Evolutionary conservation across 2,888 invertebrate species (phyloP), one percentile per base, ranked within the genome.

Genomic region (Rhagonycha lutea): DNA sequence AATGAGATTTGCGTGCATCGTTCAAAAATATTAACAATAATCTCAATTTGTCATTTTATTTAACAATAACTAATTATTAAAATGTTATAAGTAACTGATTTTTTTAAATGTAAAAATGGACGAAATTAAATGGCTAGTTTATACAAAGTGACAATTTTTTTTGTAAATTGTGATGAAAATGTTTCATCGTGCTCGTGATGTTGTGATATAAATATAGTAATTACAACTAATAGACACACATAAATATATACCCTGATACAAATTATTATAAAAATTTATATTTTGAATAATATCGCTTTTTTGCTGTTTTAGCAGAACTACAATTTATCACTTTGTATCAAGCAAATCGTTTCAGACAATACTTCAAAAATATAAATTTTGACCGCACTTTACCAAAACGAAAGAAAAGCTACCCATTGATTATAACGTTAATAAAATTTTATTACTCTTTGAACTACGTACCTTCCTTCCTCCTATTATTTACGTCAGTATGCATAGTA

Each of bases 201-300:
- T 60, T 73, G 68, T 60, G 61, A 73, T 70, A 70, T 72, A 70
- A 73, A 76, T 67, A 72, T 72, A 67, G 61, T 74, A 72, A 77
- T 29, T 69, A 74, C 69, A 77, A 83, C 80, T 83, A 83, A 83
- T 82, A 73, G 62, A 77, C 74, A 77, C 74, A 77, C 77, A 77
- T 77, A 78, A 78, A 70, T 83, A 47, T 47, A 85, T 86, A 86
- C 86, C 86, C 86, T 86, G 86, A 85, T 86, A 82, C 77, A 86
- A 86, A 86, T 86, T 86, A 86, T 86, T 86, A 86, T 83, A 83
- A 81, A 83, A 84, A 81, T 78, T 80, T 81, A 81, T 81, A 82
- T 82, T 82, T 79, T 76, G 60, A 71, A 69, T 80, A 78, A 71
- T 72, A 74, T 73, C 74, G 79, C 79, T 78, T 78, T 76, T 72